phyloP scores from a whole-genome alignment of 2,113 vertebrate genomes.

The Hydrochoerus hydrochaeris region DNA sequence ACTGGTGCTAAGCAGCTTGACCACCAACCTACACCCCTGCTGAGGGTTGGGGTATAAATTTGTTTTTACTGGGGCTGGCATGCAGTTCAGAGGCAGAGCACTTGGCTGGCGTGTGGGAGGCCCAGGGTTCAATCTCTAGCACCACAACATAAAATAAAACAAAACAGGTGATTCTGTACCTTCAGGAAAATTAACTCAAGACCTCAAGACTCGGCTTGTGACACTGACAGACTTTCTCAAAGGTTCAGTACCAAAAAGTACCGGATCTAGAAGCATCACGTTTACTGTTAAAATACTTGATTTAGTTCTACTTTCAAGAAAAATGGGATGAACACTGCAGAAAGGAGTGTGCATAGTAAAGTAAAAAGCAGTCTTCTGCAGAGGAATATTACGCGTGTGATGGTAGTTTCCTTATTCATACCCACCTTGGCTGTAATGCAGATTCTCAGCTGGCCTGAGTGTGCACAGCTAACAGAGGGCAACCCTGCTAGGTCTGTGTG shows the following conservation, averaged over 20 bases:
- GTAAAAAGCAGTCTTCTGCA: slow-evolving; percentile 34
- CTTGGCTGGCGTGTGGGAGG: background rate
- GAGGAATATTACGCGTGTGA: background rate
- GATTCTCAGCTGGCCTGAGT: background rate
- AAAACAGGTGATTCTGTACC: background rate
- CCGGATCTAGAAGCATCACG: background rate
- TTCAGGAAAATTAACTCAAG: background rate
- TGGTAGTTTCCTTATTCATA: background rate
- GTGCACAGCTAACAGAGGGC: background rate
- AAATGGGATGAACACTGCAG: background rate
- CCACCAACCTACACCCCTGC: too few species aligned
- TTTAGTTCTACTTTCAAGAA: slow-evolving; percentile 23
- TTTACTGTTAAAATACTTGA: background rate
- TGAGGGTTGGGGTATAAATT: background rate
- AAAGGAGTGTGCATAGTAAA: background rate
- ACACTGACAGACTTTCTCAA: slow-evolving; percentile 2
- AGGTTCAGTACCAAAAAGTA: slow-evolving; percentile 1
- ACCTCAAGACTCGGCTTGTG: background rate
- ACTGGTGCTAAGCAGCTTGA: background rate
- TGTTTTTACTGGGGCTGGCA: background rate
- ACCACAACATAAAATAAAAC: background rate
- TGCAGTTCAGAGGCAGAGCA: background rate
- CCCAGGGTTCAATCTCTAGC: background rate
- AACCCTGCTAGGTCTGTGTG: background rate
- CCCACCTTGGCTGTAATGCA: background rate